A percentile compares a stretch with the other conserved stretches of the same genome.
phyloP scores from a whole-genome alignment of 2,888 invertebrate species.

The Caenorhabditis imperialis region DNA sequence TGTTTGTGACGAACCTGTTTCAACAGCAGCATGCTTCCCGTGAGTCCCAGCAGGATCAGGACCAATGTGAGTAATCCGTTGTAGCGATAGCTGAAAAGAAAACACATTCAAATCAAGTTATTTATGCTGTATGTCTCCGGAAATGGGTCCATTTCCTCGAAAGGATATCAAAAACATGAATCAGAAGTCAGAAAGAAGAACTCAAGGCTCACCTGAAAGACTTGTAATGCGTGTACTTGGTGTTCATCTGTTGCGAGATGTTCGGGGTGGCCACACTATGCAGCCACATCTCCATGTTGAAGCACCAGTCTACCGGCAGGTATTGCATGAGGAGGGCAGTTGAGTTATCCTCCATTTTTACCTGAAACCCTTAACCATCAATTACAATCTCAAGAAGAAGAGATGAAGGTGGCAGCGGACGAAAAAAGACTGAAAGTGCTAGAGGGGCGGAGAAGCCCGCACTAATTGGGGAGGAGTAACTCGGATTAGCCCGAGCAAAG shows the following conservation, averaged over 20 bases:
- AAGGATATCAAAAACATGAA: no score
- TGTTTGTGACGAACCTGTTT: slow-evolving; percentile 62
- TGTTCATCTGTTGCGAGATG: slow-evolving; percentile 44
- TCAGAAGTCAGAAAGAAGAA: no score
- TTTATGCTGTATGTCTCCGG: slow-evolving; percentile 2
- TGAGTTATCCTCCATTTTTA: no score
- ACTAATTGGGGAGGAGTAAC: slow-evolving; percentile 51
- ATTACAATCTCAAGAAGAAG: neutral
- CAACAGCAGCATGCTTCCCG: slow-evolving; percentile 69
- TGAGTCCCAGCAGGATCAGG: slow-evolving; percentile 71
- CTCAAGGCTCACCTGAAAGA: slow-evolving; percentile 56
- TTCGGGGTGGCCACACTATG: slow-evolving; percentile 30
- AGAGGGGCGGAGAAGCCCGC: slow-evolving; percentile 17
- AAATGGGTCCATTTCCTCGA: neutral
- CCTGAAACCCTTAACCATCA: neutral
- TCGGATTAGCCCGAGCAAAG: slow-evolving; percentile 37
- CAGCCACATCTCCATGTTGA: slow-evolving; percentile 65
- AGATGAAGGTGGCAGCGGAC: neutral
- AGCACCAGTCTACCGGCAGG: slow-evolving; percentile 60
- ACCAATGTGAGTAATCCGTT: slow-evolving; percentile 73
- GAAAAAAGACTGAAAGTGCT: slow-evolving; percentile 17
- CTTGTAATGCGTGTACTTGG: slow-evolving; percentile 57
- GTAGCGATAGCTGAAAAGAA: slow-evolving; percentile 61
- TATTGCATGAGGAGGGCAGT: neutral
- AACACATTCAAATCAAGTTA: slow-evolving; percentile 15